Percentiles rank a stretch among this genome's conserved stretches.
Evolutionary conservation across 2,113 vertebrate species (phyloP).

Genomic region (Triplophysa rosa): DNA sequence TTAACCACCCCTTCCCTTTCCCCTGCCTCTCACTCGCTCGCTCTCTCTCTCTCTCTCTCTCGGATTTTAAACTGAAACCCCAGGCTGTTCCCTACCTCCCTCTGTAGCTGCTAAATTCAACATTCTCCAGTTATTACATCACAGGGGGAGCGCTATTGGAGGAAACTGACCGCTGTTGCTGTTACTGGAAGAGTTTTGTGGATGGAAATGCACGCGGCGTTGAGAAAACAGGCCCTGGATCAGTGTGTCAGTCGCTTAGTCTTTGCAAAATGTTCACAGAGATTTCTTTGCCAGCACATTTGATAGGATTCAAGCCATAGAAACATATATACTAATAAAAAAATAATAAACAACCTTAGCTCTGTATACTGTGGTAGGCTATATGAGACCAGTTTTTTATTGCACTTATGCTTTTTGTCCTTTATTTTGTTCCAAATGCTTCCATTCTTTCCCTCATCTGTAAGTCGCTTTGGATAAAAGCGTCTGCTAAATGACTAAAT

Average conservation of each 20-base stretch:
- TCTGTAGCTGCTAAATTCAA: slow-evolving; percentile 11
- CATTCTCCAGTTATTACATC: slow-evolving; percentile 35
- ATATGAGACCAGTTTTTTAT: too few relatives aligned
- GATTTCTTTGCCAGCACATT: too few relatives aligned
- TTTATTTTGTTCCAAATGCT: too few relatives aligned
- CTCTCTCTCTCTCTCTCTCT: neutral
- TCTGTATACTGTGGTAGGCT: too few relatives aligned
- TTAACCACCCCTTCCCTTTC: slow-evolving; percentile 12
- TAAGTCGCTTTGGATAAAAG: too few relatives aligned
- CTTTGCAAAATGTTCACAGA: too few relatives aligned
- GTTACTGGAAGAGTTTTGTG: slow-evolving; percentile 5
- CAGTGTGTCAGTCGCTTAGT: too few relatives aligned
- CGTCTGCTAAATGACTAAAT: too few relatives aligned
- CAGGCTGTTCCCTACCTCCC: slow-evolving; percentile 3
- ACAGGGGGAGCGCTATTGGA: neutral
- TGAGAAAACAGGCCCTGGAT: neutral
- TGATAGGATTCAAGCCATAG: too few relatives aligned
- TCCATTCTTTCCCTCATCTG: too few relatives aligned
- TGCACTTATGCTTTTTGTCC: too few relatives aligned
- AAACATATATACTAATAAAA: neutral
- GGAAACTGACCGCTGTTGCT: slow-evolving; percentile 9
- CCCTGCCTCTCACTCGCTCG: slow-evolving; percentile 1
- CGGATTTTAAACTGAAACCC: slow-evolving; percentile 7
- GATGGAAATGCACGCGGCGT: neutral
- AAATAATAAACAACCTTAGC: too few relatives aligned